phyloP scores from a whole-genome alignment of 2,888 invertebrate genomes.

The Smittia aterrima region DNA sequence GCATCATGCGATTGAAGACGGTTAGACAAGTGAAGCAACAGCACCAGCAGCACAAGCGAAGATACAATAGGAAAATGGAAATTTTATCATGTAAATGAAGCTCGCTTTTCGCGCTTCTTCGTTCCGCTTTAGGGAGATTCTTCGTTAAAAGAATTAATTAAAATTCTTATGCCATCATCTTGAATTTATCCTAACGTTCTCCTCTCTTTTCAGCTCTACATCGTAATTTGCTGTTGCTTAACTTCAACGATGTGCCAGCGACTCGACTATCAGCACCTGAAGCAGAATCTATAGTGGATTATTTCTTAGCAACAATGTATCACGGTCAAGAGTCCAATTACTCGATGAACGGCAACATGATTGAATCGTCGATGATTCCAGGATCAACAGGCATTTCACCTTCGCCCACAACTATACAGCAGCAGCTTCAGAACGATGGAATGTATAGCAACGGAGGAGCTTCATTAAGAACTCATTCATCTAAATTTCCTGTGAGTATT shows the following conservation, averaged over 20 bases:
- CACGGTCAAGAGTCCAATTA: constrained; percentile 9
- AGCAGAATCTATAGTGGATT: constrained; percentile 39
- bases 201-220: constrained; percentile 1
- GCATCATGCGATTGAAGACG: constrained; percentile 53
- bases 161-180: neutral
- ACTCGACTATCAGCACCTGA: constrained; percentile 30
- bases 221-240: constrained; percentile 20
- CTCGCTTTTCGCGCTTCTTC: neutral
- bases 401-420: constrained; percentile 46
- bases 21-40: constrained; percentile 71
- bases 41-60: constrained; percentile 54
- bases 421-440: constrained; percentile 25
- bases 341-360: constrained; percentile 28
- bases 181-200: neutral
- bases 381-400: constrained; percentile 45
- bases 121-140: neutral
- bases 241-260: constrained; percentile 28
- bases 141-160: neutral
- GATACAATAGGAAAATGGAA: constrained; percentile 32
- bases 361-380: constrained; percentile 20
- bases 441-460: constrained; percentile 47
- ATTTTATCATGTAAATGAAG: constrained; percentile 25
- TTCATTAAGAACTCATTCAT: constrained; percentile 71
- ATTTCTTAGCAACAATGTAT: constrained; percentile 31
- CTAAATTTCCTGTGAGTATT: constrained; percentile 72